Evolutionary conservation across 92 coral and sea anemone species (phyloP).

Genomic region (Zoanthus gigantus): DNA sequence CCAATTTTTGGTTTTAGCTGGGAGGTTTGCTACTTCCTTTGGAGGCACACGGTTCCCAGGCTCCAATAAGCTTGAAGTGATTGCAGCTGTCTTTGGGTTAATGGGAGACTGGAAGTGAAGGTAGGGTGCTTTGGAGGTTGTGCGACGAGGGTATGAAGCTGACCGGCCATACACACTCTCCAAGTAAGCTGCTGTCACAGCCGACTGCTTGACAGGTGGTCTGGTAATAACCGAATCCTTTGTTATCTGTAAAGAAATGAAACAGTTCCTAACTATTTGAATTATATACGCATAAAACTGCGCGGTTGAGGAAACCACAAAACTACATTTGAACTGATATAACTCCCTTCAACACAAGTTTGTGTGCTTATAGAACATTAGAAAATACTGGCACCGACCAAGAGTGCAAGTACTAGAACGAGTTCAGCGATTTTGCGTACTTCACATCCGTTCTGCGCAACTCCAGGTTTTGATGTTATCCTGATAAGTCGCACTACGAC

Average conservation of each 20-base stretch:
- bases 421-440: too few relatives aligned
- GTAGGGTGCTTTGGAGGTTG: conserved; percentile 90
- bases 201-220: conserved; percentile 27
- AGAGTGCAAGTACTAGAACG: too few relatives aligned
- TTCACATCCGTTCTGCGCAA: too few relatives aligned
- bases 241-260: conserved; percentile 24
- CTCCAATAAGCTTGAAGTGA: conserved; percentile 73
- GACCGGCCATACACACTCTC: conserved; percentile 92
- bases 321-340: too few relatives aligned
- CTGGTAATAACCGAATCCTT: neutral
- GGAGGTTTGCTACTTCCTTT: conserved; percentile 21
- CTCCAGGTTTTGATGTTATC: too few relatives aligned
- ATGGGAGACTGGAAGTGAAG: conserved; percentile 93
- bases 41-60: conserved; percentile 55
- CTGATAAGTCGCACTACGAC: too few relatives aligned
- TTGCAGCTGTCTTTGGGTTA: conserved; percentile 86
- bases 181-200: conserved; percentile 73
- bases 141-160: conserved; percentile 85
- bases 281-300: too few relatives aligned
- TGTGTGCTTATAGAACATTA: too few relatives aligned
- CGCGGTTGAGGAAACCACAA: too few relatives aligned
- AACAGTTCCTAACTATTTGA: neutral
- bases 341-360: too few relatives aligned
- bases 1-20: conserved; percentile 38
- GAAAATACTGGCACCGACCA: too few relatives aligned